Evolutionary conservation across 1,140 invertebrate genomes (phyloP).

Genomic region (Vanessa tameamea): DNA sequence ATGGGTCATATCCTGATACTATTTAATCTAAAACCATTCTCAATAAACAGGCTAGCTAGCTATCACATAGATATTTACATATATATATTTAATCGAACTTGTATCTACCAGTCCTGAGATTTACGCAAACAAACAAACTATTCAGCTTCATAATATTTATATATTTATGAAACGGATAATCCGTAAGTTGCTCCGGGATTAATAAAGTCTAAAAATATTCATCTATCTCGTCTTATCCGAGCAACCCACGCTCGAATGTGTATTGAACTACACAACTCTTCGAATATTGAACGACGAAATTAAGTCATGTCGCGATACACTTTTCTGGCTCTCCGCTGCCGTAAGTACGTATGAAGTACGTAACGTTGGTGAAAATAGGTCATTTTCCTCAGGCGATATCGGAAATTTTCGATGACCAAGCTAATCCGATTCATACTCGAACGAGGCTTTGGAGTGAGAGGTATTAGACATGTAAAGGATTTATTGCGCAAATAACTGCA

Average conservation of each 20-base stretch:
- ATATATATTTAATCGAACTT: too few species aligned
- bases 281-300: slow-evolving; percentile 17
- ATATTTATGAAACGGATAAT: neutral
- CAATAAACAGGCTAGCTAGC: too few species aligned
- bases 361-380: slow-evolving; percentile 37
- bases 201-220: neutral
- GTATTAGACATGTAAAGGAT: neutral
- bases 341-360: slow-evolving; percentile 30
- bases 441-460: slow-evolving; percentile 8
- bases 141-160: neutral
- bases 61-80: too few species aligned
- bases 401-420: slow-evolving; percentile 41
- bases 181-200: neutral
- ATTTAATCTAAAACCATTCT: too few species aligned
- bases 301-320: slow-evolving; percentile 30
- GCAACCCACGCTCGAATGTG: slow-evolving; percentile 1
- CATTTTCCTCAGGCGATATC: slow-evolving; percentile 38
- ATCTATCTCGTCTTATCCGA: neutral
- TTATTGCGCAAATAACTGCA: neutral
- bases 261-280: slow-evolving; percentile 4
- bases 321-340: slow-evolving; percentile 20
- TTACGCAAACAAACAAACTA: too few species aligned
- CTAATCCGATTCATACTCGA: slow-evolving; percentile 20
- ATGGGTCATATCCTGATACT: too few species aligned
- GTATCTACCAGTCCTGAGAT: too few species aligned